A percentile compares a stretch with the other conserved stretches of the same genome.
Conservation (phyloP, 1,140 invertebrate genomes). For the Atta cephalotes region DNA sequence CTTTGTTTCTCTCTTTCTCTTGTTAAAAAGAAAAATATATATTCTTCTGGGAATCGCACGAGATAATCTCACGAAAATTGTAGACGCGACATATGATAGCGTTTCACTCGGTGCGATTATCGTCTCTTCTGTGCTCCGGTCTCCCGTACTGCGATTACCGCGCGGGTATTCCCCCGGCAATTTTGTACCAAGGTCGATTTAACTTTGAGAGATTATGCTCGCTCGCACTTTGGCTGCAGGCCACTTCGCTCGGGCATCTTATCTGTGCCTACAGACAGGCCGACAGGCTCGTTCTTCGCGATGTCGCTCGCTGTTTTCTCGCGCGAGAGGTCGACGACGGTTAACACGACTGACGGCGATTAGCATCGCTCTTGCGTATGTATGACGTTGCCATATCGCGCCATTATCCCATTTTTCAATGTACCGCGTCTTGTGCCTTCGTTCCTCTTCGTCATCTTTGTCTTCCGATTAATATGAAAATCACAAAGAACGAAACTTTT, state of each 20-base stretch:
- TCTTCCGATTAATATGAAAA: not conserved
- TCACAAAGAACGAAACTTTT: not conserved
- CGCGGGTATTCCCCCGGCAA: conserved; percentile 28
- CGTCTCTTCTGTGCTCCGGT: conserved; percentile 10
- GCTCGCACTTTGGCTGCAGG: conserved; percentile 61
- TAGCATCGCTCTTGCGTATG: conserved; percentile 39
- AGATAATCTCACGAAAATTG: conserved; percentile 71
- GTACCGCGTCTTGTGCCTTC: conserved; percentile 34
- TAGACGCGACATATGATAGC: conserved; percentile 59
- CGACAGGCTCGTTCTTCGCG: conserved; percentile 55
- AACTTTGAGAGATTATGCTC: conserved; percentile 59
- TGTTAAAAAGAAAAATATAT: not conserved
- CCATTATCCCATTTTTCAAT: conserved; percentile 56
- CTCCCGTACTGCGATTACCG: conserved; percentile 43
- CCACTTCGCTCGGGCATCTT: conserved; percentile 50
- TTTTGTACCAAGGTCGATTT: conserved; percentile 62
- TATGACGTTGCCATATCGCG: conserved; percentile 53
- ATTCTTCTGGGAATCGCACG: conserved; percentile 66
- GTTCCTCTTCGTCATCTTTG: not conserved
- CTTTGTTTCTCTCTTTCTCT: not conserved
- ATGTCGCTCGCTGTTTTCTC: conserved; percentile 46
- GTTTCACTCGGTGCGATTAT: conserved; percentile 57
- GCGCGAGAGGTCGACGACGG: conserved; percentile 57
- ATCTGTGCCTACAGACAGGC: conserved; percentile 40
- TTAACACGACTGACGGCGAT: conserved; percentile 52